These are phyloP conservation scores for Thysanoteuthis rhombus DNA, from an alignment of 2,888 invertebrate species.

Conservation along the genomic window DNA sequence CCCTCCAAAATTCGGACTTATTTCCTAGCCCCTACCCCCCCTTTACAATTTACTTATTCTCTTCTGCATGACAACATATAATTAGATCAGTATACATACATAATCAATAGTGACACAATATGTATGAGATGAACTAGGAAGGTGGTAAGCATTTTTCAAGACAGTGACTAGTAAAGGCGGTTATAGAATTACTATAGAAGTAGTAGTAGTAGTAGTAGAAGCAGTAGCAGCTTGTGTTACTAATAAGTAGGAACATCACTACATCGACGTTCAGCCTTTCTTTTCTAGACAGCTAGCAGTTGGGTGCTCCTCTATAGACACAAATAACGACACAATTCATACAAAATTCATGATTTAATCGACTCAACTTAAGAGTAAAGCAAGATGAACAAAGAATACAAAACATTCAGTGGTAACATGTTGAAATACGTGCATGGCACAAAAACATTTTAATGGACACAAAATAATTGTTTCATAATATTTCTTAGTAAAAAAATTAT, in stretches of 20 bases:
- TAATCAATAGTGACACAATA: not conserved
- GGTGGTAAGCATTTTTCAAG: conserved; percentile 12
- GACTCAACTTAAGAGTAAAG: no score
- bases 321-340: not conserved
- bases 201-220: not conserved
- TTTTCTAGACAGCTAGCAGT: not conserved
- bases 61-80: not conserved
- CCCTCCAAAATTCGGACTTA: no score
- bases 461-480: not conserved
- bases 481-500: no score
- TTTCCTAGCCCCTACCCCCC: no score
- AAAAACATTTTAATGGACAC: not conserved
- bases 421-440: not conserved
- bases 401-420: not conserved
- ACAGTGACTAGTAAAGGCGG: not conserved
- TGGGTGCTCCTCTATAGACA: not conserved
- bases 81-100: not conserved
- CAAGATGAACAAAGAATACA: not conserved
- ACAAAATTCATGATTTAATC: not conserved
- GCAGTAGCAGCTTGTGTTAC: not conserved
- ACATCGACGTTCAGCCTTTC: not conserved
- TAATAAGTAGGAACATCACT: not conserved
- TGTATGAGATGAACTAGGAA: not conserved
- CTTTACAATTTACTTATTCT: not conserved
- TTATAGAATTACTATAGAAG: not conserved